phyloP scores from a whole-genome alignment of 2,888 invertebrate genomes.

The Cordilura impudica region DNA sequence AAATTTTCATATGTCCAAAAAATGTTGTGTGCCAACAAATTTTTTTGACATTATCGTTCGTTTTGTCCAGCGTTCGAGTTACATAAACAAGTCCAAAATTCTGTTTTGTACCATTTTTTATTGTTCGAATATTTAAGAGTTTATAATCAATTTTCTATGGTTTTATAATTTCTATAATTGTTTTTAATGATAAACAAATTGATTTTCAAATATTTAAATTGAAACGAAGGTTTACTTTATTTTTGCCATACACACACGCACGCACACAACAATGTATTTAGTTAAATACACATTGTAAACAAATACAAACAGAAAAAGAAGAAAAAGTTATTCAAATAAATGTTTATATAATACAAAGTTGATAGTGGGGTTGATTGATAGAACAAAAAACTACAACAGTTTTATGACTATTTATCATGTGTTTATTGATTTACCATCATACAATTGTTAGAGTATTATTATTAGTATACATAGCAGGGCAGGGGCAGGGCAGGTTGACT shows the following conservation, averaged over 20 bases:
- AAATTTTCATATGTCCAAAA: too few relatives aligned
- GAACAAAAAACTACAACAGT: background rate
- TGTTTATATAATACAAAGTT: background rate
- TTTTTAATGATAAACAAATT: constrained; percentile 32
- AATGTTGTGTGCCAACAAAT: too few relatives aligned
- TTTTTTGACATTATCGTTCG: too few relatives aligned
- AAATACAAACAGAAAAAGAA: too few relatives aligned
- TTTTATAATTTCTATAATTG: constrained; percentile 17
- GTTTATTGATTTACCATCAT: constrained; percentile 8
- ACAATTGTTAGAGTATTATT: background rate
- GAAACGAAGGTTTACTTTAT: background rate
- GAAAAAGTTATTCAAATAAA: too few relatives aligned
- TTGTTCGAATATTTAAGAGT: too few relatives aligned
- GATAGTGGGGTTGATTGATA: too few relatives aligned
- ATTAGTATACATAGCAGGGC: background rate
- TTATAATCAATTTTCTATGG: too few relatives aligned
- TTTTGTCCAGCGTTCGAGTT: too few relatives aligned
- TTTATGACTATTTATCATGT: constrained; percentile 12
- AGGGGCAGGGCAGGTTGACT: background rate
- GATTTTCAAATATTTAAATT: constrained; percentile 11
- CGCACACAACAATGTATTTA: background rate
- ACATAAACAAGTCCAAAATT: too few relatives aligned
- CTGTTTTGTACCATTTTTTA: too few relatives aligned
- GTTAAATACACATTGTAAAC: background rate
- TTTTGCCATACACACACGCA: background rate